Base-by-base conservation (phyloP, 2,888 invertebrate genomes). In the Eupeodes luniger region DNA sequence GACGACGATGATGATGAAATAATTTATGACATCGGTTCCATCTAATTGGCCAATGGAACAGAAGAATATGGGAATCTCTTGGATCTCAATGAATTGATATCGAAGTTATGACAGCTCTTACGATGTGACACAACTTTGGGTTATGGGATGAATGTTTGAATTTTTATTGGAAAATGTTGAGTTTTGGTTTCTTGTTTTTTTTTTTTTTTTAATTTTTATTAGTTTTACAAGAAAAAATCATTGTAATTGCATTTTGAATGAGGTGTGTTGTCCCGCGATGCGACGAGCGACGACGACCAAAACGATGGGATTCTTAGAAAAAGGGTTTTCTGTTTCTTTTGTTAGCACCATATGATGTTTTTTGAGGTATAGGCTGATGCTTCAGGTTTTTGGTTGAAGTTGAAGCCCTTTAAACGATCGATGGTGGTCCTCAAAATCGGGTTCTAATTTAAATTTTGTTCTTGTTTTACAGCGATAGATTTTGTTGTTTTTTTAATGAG, bases 21-120 rank as follows among this genome's bases (percentile, higher is more conserved):
- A 72, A 87, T 87, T 83, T 87, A 87, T 53, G 80, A 77, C 83
- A 80, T 72, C 77, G 80, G 80, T 87, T 83, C 87, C 80, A 81
- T 40, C 87, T 87, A 87, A 87, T 87, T 83, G 78, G 62, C 19
- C 64, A 57, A 27, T 27, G 27, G 61, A 44, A 16, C 27, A 40
- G 40, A 40, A 40, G 40, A 40, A 40, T 40, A 40, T 40, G 40
- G 40, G 40, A 40, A 40, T 40, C 40, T 40, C 40, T 72, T 64
- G 77, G 66, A 51, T 51, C 62, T 61, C 87, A 78, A 85, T 85
- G 88, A 88, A 88, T 88, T 81, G 78, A 75, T 55, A 85, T 88
- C 64, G 88, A 70, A 88, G 88, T 88, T 88, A 88, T 88, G 88
- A 85, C 88, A 85, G 85, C 88, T 85, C 85, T 81, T 81, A 88